Percentiles rank a stretch among this genome's conserved stretches.
Evolutionary conservation across 2,113 vertebrate species (phyloP).

Genomic region (Toxostoma redivivum): DNA sequence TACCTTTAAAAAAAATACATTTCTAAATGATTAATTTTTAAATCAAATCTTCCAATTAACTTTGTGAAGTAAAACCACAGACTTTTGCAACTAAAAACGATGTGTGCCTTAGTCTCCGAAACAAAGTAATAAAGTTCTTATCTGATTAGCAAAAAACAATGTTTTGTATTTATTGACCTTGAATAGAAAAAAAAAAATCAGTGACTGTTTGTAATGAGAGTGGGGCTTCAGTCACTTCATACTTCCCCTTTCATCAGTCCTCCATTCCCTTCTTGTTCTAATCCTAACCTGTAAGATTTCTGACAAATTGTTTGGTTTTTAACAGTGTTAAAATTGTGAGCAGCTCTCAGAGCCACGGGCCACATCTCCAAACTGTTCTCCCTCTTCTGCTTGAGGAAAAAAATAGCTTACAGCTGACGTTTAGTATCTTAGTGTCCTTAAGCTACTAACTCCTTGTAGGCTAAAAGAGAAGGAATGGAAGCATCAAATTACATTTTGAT

Average conservation of each 20-base stretch:
- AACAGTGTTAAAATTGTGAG: rapidly evolving
- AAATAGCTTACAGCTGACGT: not conserved
- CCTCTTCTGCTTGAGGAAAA: not conserved
- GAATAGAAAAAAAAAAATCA: not conserved
- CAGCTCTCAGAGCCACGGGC: not conserved
- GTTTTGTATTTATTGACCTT: not conserved
- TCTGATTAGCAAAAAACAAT: not conserved
- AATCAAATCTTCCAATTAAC: not conserved
- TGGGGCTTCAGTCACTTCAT: not conserved
- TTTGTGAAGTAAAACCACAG: not conserved
- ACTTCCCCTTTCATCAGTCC: not conserved
- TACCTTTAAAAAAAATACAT: not conserved
- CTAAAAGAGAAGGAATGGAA: not conserved
- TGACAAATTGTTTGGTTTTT: not conserved
- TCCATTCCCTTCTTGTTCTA: not conserved
- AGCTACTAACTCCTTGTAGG: not conserved
- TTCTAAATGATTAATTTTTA: not conserved
- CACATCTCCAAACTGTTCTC: not conserved
- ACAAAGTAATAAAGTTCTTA: not conserved
- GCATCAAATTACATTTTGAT: slow-evolving; percentile 10
- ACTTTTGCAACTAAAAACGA: not conserved
- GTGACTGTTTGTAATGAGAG: not conserved
- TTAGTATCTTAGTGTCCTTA: not conserved
- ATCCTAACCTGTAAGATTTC: not conserved
- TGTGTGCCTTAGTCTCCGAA: not conserved